Base-by-base conservation (phyloP, 2,797 vertebrate genomes). In the Darevskia nairensis region DNA sequence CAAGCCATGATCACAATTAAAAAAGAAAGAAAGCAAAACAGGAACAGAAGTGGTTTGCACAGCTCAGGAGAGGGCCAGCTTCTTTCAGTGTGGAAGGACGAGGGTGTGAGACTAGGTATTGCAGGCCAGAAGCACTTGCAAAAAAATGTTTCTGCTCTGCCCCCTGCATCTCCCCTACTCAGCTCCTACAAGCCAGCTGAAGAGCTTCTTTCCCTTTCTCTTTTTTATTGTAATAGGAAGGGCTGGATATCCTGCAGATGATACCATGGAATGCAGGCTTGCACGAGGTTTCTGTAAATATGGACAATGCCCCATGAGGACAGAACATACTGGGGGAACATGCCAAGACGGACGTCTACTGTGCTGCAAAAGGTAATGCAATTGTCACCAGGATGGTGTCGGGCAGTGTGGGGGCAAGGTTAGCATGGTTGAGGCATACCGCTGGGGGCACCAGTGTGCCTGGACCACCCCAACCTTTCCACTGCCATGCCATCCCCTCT, bases 281-380 rank as follows among this genome's bases (percentile, higher is more conserved):
- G 8, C 1, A 5, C 13, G 41, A 21, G 86, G 86, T 5, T 87
- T 87, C 39, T 87, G 86, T 59, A 81, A 74, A 19, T 4, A 1
- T 1, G 0, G 3, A 0, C 0, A 0, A 29, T 87, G 86, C 69
- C 69, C 86, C 11, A 7, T 2, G 1, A 1, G 1, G 0, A 74
- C 79, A 29, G 3, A n/a, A 29, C 10, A 6, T 64, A 81, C 86
- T 27, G 86, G 86, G 64, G 86, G 78, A 8, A 75, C 69, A 7
- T 87, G 78, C 25, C 35, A 81, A 9, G 29, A 32, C 35, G 68
- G 50, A 61, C 8, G 0, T 1, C 32, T 80, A 17, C 0, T 80
- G 21, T 87, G 86, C 86, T 87, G 86, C 29, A 87, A 74, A 87
- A 32, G 35, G 86, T 87, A 81, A 81, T 69, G 66, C 29, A 72